Evolutionary conservation across 2,888 invertebrate genomes (phyloP), one percentile per base, ranked within the genome.

Genomic region (Pseudanteris insignis): DNA sequence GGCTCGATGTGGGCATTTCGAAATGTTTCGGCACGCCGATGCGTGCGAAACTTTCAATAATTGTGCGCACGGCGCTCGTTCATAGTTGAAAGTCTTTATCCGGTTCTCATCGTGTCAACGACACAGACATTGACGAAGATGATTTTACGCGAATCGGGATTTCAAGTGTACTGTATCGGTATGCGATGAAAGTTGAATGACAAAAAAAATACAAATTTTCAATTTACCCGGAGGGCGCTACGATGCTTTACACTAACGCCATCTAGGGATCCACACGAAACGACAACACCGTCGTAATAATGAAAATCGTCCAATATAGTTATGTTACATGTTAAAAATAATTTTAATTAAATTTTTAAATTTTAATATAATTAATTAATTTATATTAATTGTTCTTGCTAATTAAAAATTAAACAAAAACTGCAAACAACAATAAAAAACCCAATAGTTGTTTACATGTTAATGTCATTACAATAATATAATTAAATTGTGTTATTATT

Each of bases 281-380:
- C 51, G 43, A 29, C 29, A 21, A 29, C 33, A 55, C 25, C 30
- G 40, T 40, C 61, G 59, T 51, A 62, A 62, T 63, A 67, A 66
- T 70, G 64, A 64, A 64, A 63, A 59, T 37, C 53, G 64, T 64
- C 57, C 63, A n/a, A n/a, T n/a, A n/a, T n/a, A n/a, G n/a, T n/a
- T n/a, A n/a, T n/a, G n/a, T n/a, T n/a, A n/a, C n/a, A n/a, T n/a
- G n/a, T n/a, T n/a, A n/a, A n/a, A n/a, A n/a, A n/a, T n/a, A n/a
- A n/a, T n/a, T n/a, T n/a, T n/a, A n/a, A n/a, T n/a, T n/a, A n/a
- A n/a, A n/a, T n/a, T n/a, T n/a, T n/a, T n/a, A n/a, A n/a, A n/a
- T n/a, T n/a, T n/a, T n/a, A n/a, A n/a, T n/a, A n/a, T n/a, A n/a
- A n/a, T n/a, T n/a, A n/a, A n/a, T n/a, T n/a, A n/a, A n/a, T n/a